Base-by-base conservation (phyloP, 2,797 vertebrate genomes). In the Nyctibius grandis region DNA sequence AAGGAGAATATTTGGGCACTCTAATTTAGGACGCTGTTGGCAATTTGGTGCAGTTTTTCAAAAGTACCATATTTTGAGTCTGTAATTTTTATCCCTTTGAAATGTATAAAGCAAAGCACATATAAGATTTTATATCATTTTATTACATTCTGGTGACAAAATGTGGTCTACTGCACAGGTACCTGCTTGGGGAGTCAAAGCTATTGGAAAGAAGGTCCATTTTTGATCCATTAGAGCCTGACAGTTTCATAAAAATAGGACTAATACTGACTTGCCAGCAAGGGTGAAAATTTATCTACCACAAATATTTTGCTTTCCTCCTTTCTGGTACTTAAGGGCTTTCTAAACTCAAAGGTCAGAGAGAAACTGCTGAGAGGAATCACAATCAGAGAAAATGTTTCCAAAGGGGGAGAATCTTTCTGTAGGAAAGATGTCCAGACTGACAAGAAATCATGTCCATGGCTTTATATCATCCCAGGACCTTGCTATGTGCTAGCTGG, bases 341-440 rank as follows among this genome's bases (percentile, higher is more conserved):
- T 96, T 91, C 70, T 84, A 84, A 86, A 90, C 94, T 81, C 91
- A 94, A 88, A 95, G 89, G 94, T 97, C 96, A 95, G 89, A 29
- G 36, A 86, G 89, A 82, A 93, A 75, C 50, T 78, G 89, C 89
- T 84, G 77, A 96, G 85, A 95, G 36, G 86, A 96, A 96, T 87
- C 68, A 74, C 88, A 96, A 87, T 80, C 61, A 86, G 81, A 60
- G 80, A 61, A 91, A 94, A 84, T 44, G 34, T 65, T 92, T 95
- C 92, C 91, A 92, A 50, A 92, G 94, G 81, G 65, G 68, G 9
- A 72, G 64, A 95, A 68, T 42, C 59, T 73, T 89, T 73, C 73
- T 64, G 33, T 42, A 72, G 76, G 70, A 83, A 81, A 69, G 53
- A 88, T 26, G 64, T 53, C 78, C 68, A 80, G 88, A 84, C 85